phyloP scores from a whole-genome alignment of 2,888 invertebrate species.

The Andrena dorsata region DNA sequence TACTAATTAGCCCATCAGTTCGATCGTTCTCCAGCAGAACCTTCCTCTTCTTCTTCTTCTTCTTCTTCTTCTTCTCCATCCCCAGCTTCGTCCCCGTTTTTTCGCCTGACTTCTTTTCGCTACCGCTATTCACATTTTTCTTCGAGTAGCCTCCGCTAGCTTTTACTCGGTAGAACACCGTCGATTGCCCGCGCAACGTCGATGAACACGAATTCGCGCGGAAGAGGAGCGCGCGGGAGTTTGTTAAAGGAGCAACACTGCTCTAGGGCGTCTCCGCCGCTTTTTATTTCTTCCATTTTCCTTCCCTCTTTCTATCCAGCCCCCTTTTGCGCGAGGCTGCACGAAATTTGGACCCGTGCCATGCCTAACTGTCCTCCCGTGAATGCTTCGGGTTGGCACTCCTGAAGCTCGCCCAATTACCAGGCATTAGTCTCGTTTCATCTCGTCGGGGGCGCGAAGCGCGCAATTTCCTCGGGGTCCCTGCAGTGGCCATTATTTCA shows the following conservation, averaged over 20 bases:
- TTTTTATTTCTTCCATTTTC: constrained; percentile 12
- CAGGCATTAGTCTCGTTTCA: constrained; percentile 66
- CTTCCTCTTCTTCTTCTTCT: constrained; percentile 16
- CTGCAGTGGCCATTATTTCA: constrained; percentile 39
- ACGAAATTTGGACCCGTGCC: constrained; percentile 67
- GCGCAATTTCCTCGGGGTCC: constrained; percentile 44
- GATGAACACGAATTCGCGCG: constrained; percentile 20
- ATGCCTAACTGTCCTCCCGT: constrained; percentile 57
- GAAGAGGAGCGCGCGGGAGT: constrained; percentile 11
- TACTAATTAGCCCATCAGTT: constrained; percentile 77
- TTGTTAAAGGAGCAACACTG: neutral
- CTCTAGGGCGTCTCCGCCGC: neutral
- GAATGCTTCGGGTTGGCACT: constrained; percentile 48
- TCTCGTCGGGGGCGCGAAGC: constrained; percentile 44
- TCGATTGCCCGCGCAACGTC: neutral
- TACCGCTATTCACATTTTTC: constrained; percentile 29
- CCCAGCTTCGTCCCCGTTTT: constrained; percentile 26
- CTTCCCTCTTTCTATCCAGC: constrained; percentile 16
- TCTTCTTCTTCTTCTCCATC: constrained; percentile 23
- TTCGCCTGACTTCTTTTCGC: constrained; percentile 25
- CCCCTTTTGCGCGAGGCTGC: constrained; percentile 33
- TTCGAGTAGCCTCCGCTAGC: neutral
- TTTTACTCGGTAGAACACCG: neutral
- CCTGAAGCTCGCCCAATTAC: constrained; percentile 59
- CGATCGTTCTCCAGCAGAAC: constrained; percentile 56